Base-by-base conservation (phyloP, 2,888 invertebrate genomes). In the Drosophila quinaria region DNA sequence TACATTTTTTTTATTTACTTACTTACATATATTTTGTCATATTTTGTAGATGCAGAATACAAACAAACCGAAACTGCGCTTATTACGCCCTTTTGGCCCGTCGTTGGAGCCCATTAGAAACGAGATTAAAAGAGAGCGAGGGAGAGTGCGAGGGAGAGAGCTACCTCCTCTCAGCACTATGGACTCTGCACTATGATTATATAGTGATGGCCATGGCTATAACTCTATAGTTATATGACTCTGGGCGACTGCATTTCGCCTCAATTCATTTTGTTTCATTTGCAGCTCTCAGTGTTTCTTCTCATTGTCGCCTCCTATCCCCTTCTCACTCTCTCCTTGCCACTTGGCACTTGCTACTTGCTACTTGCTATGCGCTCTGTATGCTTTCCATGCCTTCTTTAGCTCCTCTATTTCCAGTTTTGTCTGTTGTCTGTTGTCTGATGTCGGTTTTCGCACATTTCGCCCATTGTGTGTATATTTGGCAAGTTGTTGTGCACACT, bases 371-470 rank as follows among this genome's bases (percentile, higher is more conserved):
- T 60, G 37, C 63, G 56, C 51, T 65, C 50, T 66, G 51, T 42
- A 22, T 54, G 64, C 69, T 54, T 50, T 74, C 73, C 67, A 62
- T 69, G 65, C 56, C 74, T 74, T 67, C 68, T 76, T 67, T 60
- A 46, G 83, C 83, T 89, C 70, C 90, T 77, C 70, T 70, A 76
- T 80, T 84, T 84, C 84, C 88, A 84, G 84, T 89, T 89, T 82
- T 64, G 58, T 89, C 80, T 64, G 58, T 46, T 54, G 29, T 52
- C 17, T 19, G 22, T 5, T 62, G 55, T 62, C 55, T 44, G 37
- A 35, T 68, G 79, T 74, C 78, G 77, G 55, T 67, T 77, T 88
- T 85, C 88, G 90, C 88, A 85, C 86, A 77, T 87, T 84, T 87
- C 69, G 83, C 63, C 80, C 80, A 82, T 82, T 80, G 83, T 84